These are phyloP conservation scores for Ailuropoda melanoleuca DNA, from an alignment of 2,113 vertebrate genomes.

Conservation along the genomic window DNA sequence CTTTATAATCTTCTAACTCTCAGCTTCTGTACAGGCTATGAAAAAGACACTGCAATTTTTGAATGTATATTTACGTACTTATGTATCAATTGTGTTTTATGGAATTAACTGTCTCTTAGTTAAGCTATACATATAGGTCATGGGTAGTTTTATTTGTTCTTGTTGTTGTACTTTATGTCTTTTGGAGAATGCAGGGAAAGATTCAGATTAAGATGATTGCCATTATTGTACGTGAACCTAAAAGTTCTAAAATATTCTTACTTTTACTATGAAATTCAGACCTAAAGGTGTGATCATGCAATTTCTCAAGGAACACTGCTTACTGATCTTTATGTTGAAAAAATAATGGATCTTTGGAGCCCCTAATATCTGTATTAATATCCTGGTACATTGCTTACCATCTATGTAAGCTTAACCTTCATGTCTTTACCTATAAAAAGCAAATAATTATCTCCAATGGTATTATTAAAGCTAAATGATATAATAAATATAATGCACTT, in stretches of 20 bases:
- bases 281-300: neutral
- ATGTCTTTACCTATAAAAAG: slow-evolving; percentile 24
- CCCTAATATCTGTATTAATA: neutral
- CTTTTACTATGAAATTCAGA: slow-evolving; percentile 15
- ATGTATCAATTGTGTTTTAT: neutral
- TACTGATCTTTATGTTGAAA: neutral
- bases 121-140: neutral
- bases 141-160: neutral
- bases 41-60: neutral
- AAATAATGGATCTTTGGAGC: neutral
- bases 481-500: slow-evolving; percentile 35
- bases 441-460: slow-evolving; percentile 36
- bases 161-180: neutral
- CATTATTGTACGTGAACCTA: neutral
- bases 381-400: neutral
- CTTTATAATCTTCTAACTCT: neutral
- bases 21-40: neutral
- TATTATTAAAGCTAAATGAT: neutral
- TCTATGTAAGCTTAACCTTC: slow-evolving; percentile 13
- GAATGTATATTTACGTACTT: neutral
- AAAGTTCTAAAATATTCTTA: neutral
- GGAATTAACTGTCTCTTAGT: neutral
- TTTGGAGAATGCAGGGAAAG: neutral
- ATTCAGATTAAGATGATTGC: neutral
- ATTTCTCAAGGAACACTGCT: slow-evolving; percentile 22